Evolutionary conservation across 2,888 invertebrate species (phyloP).

Genomic region (Galerucella pusilla): DNA sequence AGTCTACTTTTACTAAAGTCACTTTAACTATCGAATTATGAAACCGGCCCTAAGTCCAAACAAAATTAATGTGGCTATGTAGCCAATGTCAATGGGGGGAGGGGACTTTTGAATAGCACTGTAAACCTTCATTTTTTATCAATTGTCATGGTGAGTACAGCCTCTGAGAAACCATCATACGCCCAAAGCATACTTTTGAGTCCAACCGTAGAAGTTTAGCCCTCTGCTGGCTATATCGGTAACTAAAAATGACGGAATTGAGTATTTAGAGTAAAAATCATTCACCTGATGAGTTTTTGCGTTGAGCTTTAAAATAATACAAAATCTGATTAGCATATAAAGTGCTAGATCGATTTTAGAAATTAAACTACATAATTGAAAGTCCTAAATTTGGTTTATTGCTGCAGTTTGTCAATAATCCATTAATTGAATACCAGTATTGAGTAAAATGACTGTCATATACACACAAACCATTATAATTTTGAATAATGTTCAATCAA

Average conservation of each 20-base stretch:
- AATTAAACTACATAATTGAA: conserved; percentile 55
- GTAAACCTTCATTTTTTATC: too few species aligned
- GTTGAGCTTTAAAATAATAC: not conserved
- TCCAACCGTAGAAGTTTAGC: too few species aligned
- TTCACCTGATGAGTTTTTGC: not conserved
- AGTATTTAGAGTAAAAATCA: not conserved
- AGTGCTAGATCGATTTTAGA: conserved; percentile 48
- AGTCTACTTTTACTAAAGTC: too few species aligned
- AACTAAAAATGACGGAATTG: not conserved
- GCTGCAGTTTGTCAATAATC: conserved; percentile 54
- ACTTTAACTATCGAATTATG: too few species aligned
- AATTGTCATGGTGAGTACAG: too few species aligned
- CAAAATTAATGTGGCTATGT: too few species aligned
- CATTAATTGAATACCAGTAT: conserved; percentile 56
- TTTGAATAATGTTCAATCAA: conserved; percentile 39
- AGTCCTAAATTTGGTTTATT: conserved; percentile 53
- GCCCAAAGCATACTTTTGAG: too few species aligned
- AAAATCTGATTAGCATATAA: conserved; percentile 52
- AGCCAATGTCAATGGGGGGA: too few species aligned
- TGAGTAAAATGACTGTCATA: conserved; percentile 51
- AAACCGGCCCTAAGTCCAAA: too few species aligned
- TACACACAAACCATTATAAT: conserved; percentile 44
- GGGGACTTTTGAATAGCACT: too few species aligned
- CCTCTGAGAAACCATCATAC: too few species aligned
- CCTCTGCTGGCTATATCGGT: too few species aligned